Evolutionary conservation across 30 jellyfish, hydroid and myxozoan species (phyloP).

Genomic region (Turritopsis rubra): DNA sequence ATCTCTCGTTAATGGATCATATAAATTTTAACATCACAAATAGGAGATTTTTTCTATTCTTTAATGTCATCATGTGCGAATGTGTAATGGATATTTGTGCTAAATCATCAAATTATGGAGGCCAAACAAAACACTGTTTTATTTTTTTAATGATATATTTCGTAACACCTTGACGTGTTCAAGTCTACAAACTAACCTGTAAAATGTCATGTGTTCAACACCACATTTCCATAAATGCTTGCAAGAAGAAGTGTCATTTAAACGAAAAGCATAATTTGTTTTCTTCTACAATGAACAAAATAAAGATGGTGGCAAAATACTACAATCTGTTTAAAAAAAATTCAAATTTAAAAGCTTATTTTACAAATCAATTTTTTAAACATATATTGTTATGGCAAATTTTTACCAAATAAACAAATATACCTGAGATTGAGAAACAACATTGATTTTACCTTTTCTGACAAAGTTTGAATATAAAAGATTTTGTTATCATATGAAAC

Average conservation of each 20-base stretch:
- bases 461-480: conserved; percentile 64
- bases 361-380: not conserved
- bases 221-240: conserved; percentile 95
- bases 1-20: too few relatives aligned
- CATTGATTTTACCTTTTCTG: conserved; percentile 47
- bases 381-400: not conserved
- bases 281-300: conserved; percentile 43
- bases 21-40: too few relatives aligned
- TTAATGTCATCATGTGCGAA: too few relatives aligned
- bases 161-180: too few relatives aligned
- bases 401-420: not conserved
- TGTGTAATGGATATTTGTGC: too few relatives aligned
- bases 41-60: too few relatives aligned
- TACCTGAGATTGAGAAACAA: not conserved
- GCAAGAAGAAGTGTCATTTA: conserved; percentile 85
- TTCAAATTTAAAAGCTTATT: not conserved
- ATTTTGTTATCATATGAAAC: conserved; percentile 77
- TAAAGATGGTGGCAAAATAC: not conserved
- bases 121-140: too few relatives aligned
- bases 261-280: conserved; percentile 85
- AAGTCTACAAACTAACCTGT: too few relatives aligned
- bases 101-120: too few relatives aligned
- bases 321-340: not conserved
- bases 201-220: conserved; percentile 92
- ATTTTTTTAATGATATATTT: too few relatives aligned